Evolutionary conservation across 2,797 vertebrate genomes (phyloP), one percentile per base, ranked within the genome.

Genomic region (Notoglanidium macrostoma): DNA sequence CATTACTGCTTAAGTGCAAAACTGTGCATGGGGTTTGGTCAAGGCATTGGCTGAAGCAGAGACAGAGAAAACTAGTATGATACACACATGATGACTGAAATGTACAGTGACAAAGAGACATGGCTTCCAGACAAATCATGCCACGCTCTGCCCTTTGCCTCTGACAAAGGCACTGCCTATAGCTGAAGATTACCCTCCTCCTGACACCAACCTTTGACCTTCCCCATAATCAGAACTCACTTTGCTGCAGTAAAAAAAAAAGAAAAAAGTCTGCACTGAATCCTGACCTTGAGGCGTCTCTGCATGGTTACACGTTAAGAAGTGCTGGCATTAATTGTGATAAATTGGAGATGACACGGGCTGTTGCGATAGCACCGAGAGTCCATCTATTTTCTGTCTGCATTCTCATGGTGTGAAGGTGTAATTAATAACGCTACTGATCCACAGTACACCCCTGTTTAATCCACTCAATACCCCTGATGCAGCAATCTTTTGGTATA

Each of bases 251-350:
- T 8, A 61, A 17, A 6, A 49, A 51, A 32, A n/a, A 46, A 19
- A 26, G 5, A 32, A 3, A 26, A 29, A 29, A 5, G 40, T 17
- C 40, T 2, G 17, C 14, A 55, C 67, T n/a, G 21, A 57, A 73
- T 15, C 63, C 63, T 83, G 65, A 59, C 83, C 83, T 73, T 84
- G 67, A 57, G n/a, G 51, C 23, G 10, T 29, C 29, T 54, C 61
- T 72, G 55, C 80, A 67, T 78, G 67, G 81, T 29, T 83, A 35
- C 79, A 51, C 78, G 83, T 51, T 44, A 63, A 73, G 40, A 68
- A 76, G 73, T 32, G 19, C 40, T 40, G 32, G 57, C 85, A 70
- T 88, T 89, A 89, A 91, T 91, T 89, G 74, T 88, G 87, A 89
- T 88, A 84, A 88, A 90, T 89, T 57, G 68, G 61, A 85, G 83